Conservation (phyloP, 1,140 invertebrate species). For the Macrostomum lignano region DNA sequence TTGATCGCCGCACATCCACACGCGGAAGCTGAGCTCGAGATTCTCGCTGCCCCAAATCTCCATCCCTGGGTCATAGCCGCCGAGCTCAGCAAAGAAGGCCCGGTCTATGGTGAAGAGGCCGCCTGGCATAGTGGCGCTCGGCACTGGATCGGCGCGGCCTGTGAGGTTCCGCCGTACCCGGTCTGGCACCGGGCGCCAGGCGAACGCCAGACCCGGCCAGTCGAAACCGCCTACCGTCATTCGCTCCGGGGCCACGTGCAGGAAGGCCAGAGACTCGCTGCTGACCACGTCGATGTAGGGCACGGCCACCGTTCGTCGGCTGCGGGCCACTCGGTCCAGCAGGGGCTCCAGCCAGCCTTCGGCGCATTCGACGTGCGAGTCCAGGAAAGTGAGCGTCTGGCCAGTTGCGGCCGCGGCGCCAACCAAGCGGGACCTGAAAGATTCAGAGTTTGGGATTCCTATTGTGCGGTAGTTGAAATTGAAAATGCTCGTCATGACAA, state of each 20-base stretch:
- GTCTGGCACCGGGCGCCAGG: slow-evolving; percentile 65
- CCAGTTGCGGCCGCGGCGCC: slow-evolving; percentile 56
- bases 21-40: slow-evolving; percentile 84
- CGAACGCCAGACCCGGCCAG: slow-evolving; percentile 77
- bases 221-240: slow-evolving; percentile 52
- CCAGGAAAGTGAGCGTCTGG: slow-evolving; percentile 69
- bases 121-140: slow-evolving; percentile 56
- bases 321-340: slow-evolving; percentile 13
- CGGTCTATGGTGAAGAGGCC: slow-evolving; percentile 29
- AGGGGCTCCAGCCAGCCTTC: slow-evolving; percentile 34
- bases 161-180: slow-evolving; percentile 35
- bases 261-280: slow-evolving; percentile 80
- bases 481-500: too few relatives aligned
- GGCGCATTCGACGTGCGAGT: slow-evolving; percentile 87
- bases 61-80: slow-evolving; percentile 86
- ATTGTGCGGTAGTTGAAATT: too few relatives aligned
- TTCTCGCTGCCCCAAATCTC: slow-evolving; percentile 99
- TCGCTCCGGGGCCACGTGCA: slow-evolving; percentile 46
- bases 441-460: too few relatives aligned
- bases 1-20: slow-evolving; percentile 91
- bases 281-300: slow-evolving; percentile 79
- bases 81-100: slow-evolving; percentile 42
- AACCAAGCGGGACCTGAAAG: slow-evolving; percentile 54
- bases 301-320: slow-evolving; percentile 43
- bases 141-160: neutral